Percentiles rank a stretch among this genome's conserved stretches.
Evolutionary conservation across 2,888 invertebrate species (phyloP).

Genomic region (Sarcophaga variegata): DNA sequence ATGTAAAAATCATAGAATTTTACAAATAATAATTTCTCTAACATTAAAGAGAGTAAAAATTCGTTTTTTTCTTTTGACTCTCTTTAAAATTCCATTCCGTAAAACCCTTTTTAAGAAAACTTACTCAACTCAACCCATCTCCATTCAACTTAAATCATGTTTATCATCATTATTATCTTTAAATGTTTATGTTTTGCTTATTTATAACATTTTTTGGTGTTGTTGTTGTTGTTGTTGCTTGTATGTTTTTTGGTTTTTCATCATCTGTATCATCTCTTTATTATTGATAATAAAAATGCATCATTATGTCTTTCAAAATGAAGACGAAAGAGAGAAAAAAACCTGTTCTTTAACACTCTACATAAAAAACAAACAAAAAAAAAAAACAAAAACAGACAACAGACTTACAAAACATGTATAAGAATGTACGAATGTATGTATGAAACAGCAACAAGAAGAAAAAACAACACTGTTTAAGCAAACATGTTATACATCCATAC

Average conservation of each 20-base stretch:
- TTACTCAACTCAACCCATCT: not conserved
- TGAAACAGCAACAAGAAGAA: not conserved
- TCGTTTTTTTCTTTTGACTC: too few relatives aligned
- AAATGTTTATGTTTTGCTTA: too few relatives aligned
- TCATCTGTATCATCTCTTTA: conserved; percentile 20
- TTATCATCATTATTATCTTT: too few relatives aligned
- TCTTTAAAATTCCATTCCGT: too few relatives aligned
- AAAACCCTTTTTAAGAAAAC: too few relatives aligned
- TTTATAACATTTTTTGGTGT: not conserved
- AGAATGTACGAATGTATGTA: not conserved
- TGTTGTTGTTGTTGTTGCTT: not conserved
- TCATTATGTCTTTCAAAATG: conserved; percentile 42
- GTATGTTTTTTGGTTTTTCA: conserved; percentile 25
- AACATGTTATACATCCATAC: conserved; percentile 36
- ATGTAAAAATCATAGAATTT: too few relatives aligned
- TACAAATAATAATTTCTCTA: too few relatives aligned
- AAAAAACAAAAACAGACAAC: not conserved
- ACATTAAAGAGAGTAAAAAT: too few relatives aligned
- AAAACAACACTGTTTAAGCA: conserved; percentile 21
- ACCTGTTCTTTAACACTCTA: not conserved
- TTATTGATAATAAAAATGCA: conserved; percentile 53
- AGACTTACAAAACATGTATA: too few relatives aligned
- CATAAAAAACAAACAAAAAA: not conserved
- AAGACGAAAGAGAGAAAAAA: not conserved
- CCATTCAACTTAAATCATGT: not conserved